Conservation (phyloP, 2,797 vertebrate genomes). For the Enteromius thamalakanensis region DNA sequence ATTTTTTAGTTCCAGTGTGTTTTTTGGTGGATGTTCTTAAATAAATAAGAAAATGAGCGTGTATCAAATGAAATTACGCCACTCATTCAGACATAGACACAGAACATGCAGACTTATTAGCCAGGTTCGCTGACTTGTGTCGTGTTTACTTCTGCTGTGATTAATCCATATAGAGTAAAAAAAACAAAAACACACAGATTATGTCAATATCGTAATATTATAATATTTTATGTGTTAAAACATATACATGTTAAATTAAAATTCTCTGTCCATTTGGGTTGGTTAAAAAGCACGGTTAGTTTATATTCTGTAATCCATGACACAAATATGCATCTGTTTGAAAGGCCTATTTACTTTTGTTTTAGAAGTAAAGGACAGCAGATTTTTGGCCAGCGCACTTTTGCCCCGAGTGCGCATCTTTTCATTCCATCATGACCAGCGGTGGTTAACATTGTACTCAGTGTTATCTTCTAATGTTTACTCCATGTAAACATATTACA, state of each 20-base stretch:
- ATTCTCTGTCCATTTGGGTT: constrained; percentile 26
- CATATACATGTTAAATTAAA: constrained; percentile 6
- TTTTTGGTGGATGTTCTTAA: too few species aligned
- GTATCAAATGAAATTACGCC: neutral
- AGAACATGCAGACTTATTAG: neutral
- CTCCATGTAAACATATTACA: constrained; percentile 45
- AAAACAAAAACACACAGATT: too few species aligned
- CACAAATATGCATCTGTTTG: constrained; percentile 21
- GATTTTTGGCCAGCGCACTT: constrained; percentile 10
- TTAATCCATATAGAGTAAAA: neutral
- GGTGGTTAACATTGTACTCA: constrained; percentile 19
- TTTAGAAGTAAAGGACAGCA: constrained; percentile 13
- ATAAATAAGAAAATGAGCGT: neutral
- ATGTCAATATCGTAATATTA: neutral
- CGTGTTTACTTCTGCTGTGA: neutral
- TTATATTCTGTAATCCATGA: constrained; percentile 31
- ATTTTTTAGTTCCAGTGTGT: too few species aligned
- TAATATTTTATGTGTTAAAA: neutral
- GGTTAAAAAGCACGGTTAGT: constrained; percentile 3
- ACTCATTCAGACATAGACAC: neutral
- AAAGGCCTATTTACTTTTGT: constrained; percentile 12
- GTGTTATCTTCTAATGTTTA: constrained; percentile 13
- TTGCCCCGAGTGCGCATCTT: constrained; percentile 18
- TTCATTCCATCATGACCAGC: constrained; percentile 29
- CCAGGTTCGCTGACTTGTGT: neutral